These are phyloP conservation scores for Cordilura impudica DNA, from an alignment of 2,888 invertebrate genomes.

Conservation along the genomic window DNA sequence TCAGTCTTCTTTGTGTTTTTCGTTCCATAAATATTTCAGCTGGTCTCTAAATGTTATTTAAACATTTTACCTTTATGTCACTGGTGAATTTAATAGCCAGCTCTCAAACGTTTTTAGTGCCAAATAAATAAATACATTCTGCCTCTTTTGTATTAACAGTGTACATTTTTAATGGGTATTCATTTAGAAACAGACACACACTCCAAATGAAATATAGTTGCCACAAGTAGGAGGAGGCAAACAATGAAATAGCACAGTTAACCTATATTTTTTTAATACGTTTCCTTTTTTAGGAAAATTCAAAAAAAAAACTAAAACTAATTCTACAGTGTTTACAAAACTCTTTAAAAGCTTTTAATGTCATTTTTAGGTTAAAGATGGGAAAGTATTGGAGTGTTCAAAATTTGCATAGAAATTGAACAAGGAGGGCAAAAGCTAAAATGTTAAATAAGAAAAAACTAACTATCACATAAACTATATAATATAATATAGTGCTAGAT, in stretches of 20 bases:
- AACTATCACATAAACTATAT: too few species aligned
- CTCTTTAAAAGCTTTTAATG: conserved; percentile 49
- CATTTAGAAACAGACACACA: conserved; percentile 50
- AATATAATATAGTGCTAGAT: too few species aligned
- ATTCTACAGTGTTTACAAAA: conserved; percentile 55
- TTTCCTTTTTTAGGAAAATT: neutral
- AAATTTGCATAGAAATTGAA: neutral
- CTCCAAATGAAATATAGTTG: neutral
- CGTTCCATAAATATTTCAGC: too few species aligned
- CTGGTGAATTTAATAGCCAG: conserved; percentile 28
- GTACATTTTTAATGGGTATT: conserved; percentile 52
- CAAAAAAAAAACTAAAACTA: conserved; percentile 30
- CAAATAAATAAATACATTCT: neutral
- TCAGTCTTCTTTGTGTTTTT: too few species aligned
- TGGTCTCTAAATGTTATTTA: conserved; percentile 1
- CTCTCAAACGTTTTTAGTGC: neutral
- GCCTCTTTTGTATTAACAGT: neutral
- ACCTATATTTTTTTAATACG: conserved; percentile 39
- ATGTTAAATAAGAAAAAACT: too few species aligned
- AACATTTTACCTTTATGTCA: conserved; percentile 23
- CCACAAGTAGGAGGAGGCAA: conserved; percentile 3
- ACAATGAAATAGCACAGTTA: conserved; percentile 32
- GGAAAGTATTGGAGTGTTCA: neutral
- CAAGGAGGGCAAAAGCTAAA: neutral
- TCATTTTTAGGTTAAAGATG: conserved; percentile 22